Conservation (phyloP, 1,140 invertebrate genomes). For the Sipha flava region DNA sequence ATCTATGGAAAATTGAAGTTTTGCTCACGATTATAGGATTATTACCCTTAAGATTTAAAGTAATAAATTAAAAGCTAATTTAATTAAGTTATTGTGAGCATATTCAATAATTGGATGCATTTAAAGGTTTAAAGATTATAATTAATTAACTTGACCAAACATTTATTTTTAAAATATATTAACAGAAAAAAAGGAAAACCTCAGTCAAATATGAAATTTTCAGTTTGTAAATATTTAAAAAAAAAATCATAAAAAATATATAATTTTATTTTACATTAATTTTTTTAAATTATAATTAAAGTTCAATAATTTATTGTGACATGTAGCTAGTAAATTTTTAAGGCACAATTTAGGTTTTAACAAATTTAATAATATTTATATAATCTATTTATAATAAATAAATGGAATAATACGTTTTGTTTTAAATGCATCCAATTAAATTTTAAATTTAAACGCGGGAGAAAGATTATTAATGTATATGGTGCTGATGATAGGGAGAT, state of each 20-base stretch:
- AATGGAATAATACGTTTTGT: not conserved
- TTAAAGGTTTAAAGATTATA: not conserved
- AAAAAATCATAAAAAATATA: not conserved
- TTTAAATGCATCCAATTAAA: slow-evolving; percentile 27
- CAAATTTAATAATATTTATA: not conserved
- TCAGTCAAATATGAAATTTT: not conserved
- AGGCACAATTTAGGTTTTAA: not conserved
- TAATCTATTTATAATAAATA: not conserved
- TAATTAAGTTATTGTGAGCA: slow-evolving; percentile 31
- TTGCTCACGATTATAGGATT: not conserved
- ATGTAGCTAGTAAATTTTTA: not conserved
- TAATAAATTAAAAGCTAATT: slow-evolving; percentile 4
- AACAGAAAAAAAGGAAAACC: not conserved
- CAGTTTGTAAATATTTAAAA: not conserved
- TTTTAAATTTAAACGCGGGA: not conserved
- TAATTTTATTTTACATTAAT: not conserved
- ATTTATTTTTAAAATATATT: not conserved
- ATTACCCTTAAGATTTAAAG: not conserved
- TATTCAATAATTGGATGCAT: slow-evolving; percentile 13
- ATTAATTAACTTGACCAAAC: not conserved
- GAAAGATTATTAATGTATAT: slow-evolving; percentile 5
- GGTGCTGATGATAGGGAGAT: slow-evolving; percentile 18
- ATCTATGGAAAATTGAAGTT: not conserved
- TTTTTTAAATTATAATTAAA: not conserved
- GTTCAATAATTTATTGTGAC: not conserved